Evolutionary conservation across 2,797 vertebrate species (phyloP), one percentile per base, ranked within the genome.

Genomic region (Gymnothorax javanicus): DNA sequence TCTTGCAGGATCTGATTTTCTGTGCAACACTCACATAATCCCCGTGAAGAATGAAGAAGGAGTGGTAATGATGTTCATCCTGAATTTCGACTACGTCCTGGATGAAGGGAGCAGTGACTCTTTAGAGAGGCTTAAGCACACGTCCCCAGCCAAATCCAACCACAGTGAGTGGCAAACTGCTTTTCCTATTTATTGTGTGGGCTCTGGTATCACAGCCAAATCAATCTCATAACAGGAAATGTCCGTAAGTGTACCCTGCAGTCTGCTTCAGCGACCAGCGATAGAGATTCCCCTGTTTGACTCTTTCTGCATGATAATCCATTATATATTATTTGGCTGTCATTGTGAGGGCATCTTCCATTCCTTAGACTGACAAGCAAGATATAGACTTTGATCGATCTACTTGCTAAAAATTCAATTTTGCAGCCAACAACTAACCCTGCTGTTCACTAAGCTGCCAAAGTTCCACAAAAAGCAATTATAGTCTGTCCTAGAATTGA

Each of bases 11-110:
- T 97, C 98, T 12, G 97, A 98, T 90, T 99, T 99, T 93, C 96
- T 97, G 94, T 99, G 98, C 93, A 98, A 96, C 92, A 99, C 96
- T 91, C 99, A 99, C 92, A 94, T 99, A 90, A 99, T 99, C 92
- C 98, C 99, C 12, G 98, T 99, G 93, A 99, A 99, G 95, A 99
- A 99, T 56, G 97, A 99, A 94, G 98, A 99, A 27, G 98, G 98
- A 0, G 93, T 98, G 90, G 99, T 99, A 88, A 99, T 99, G 97
- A 98, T 99, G 98, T 99, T 99, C 91, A 99, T 99, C 93, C 96
- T 99, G 88, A 98, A 98, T 93, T 99, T 99, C 88, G 98, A 99
- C 57, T 97, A 97, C 20, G 94, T 98, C 85, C 92, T 96, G 75
- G 97, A 98, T 81, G 97, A 97, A 86, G 97, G 97, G 81, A 98